These are phyloP conservation scores for Psittacula cyanocephala DNA, from an alignment of 2,113 vertebrate species.

Conservation along the genomic window DNA sequence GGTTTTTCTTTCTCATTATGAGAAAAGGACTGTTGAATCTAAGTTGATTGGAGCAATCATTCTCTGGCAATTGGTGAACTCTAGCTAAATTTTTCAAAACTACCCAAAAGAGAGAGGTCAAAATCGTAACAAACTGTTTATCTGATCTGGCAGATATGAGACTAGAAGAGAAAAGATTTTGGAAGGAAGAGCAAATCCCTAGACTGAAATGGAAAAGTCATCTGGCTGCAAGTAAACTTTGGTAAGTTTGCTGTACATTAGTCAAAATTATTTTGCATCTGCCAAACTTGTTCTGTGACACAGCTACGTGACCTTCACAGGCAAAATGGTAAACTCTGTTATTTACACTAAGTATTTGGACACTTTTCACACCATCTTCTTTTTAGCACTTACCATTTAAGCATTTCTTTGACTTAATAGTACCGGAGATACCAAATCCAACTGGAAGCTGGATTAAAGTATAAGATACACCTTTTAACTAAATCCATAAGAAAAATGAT, in stretches of 20 bases:
- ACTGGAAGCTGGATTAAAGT: not conserved
- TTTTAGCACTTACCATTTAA: not conserved
- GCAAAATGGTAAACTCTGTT: not conserved
- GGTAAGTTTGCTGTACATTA: not conserved
- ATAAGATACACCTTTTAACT: not conserved
- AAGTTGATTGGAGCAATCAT: not conserved
- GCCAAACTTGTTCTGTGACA: not conserved
- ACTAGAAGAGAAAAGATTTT: not conserved
- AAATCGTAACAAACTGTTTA: not conserved
- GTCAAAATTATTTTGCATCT: not conserved
- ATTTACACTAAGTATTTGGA: not conserved
- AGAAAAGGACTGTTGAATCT: not conserved
- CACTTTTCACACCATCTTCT: not conserved
- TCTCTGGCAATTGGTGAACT: not conserved
- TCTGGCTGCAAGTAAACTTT: not conserved
- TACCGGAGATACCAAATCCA: not conserved
- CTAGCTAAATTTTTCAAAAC: not conserved
- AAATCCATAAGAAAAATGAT: not conserved
- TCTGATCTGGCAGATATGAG: not conserved
- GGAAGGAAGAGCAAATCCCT: not conserved
- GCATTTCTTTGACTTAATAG: not conserved
- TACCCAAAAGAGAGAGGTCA: not conserved
- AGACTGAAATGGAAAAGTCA: not conserved
- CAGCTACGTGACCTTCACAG: not conserved
- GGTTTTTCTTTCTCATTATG: not conserved